Base-by-base conservation (phyloP, 2,113 vertebrate species). In the Odontesthes bonariensis region DNA sequence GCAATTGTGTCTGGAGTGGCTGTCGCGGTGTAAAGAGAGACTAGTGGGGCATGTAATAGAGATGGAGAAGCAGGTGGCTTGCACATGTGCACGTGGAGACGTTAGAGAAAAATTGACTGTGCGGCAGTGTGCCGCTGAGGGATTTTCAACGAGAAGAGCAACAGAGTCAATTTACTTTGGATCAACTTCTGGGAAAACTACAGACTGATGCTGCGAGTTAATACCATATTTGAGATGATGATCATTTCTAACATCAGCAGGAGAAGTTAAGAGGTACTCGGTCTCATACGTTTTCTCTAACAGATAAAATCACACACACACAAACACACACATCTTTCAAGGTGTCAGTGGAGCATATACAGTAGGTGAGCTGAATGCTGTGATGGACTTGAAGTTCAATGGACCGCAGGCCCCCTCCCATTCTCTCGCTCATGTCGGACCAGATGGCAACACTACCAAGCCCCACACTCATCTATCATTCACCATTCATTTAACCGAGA, bases 401-500 rank as follows among this genome's bases (percentile, higher is more conserved):
- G 86, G 90, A 88, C 86, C 62, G 35, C 47, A 4, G 73, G 70
- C 52, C 64, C 64, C 27, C 27, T 27, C 87, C 65, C 62, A 38
- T 59, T 84, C 77, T 82, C 35, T 75, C 68, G 68, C 77, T 84
- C 51, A 32, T 75, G 77, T 79, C 27, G 58, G 73, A 90, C 38
- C 89, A 90, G 84, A 89, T 87, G 89, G 87, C 65, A 70, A 65
- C 77, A 65, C 79, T 53, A 52, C 66, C 66, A 19, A 61, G 69
- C 47, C 56, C 53, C 47, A 53, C 64, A 61, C 73, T 72, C 88
- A 83, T 88, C 77, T 65, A 88, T 89, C 88, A 86, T 75, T 79
- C 77, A 72, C 70, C 64, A 44, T 69, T 84, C 75, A 76, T 63
- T 84, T 83, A 79, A 77, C 68, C n/a, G 13, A 53, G 38, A 64